These are phyloP conservation scores for Eulacestoma nigropectus DNA, from an alignment of 2,113 vertebrate genomes.

Conservation along the genomic window DNA sequence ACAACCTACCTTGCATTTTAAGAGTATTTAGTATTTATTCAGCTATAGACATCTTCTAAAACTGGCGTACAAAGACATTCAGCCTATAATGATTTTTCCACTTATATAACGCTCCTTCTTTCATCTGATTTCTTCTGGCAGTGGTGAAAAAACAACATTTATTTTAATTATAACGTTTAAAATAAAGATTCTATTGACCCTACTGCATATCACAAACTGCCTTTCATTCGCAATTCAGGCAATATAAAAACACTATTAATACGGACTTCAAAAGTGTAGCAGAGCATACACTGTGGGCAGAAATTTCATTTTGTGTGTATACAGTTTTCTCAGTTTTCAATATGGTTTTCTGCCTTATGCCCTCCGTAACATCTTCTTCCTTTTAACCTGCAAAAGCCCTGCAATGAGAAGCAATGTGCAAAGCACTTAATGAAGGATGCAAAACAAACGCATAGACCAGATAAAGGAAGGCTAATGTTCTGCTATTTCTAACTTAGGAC, in stretches of 20 bases:
- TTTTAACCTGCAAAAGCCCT: background rate
- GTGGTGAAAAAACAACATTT: background rate
- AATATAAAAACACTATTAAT: background rate
- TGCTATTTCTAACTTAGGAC: background rate
- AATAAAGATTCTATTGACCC: background rate
- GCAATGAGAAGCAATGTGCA: background rate
- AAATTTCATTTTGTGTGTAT: background rate
- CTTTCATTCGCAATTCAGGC: background rate
- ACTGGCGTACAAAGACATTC: background rate
- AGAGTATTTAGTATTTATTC: constrained; percentile 36
- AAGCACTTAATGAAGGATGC: background rate
- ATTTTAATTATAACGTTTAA: background rate
- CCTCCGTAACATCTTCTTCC: background rate
- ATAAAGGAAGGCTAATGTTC: background rate
- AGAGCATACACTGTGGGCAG: background rate
- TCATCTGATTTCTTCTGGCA: background rate
- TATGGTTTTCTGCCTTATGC: background rate
- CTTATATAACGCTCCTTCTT: background rate
- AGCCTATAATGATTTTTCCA: background rate
- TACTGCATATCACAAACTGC: background rate
- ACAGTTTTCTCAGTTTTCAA: background rate
- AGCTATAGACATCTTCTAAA: background rate
- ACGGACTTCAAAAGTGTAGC: background rate
- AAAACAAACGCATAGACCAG: background rate
- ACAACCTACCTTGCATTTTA: background rate